A percentile compares a stretch with the other conserved stretches of the same genome.
Conservation (phyloP, 2,888 invertebrate species). For the Bruchidius siliquastri region DNA sequence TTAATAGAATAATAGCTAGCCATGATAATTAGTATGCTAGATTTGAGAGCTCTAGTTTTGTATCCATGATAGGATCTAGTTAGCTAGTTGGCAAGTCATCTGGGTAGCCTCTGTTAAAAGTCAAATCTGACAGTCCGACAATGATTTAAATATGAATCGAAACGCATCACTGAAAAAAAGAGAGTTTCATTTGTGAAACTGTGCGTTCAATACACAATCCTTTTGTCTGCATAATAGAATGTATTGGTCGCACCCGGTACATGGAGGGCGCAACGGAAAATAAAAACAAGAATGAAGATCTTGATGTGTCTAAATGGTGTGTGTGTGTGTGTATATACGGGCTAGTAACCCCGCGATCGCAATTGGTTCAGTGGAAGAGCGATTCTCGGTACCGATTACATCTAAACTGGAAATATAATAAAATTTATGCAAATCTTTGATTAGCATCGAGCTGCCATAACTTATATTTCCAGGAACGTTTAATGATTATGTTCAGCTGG, state of each 20-base stretch:
- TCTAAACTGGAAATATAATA: neutral
- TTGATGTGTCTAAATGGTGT: neutral
- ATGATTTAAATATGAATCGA: too few relatives aligned
- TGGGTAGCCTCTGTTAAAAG: too few relatives aligned
- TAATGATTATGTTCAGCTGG: neutral
- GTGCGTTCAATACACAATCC: too few relatives aligned
- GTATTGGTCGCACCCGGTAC: neutral
- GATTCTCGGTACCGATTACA: neutral
- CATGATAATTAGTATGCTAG: too few relatives aligned
- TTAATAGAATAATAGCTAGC: too few relatives aligned
- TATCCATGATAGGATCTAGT: too few relatives aligned
- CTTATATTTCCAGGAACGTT: neutral
- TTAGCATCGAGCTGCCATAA: neutral
- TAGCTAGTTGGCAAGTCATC: too few relatives aligned
- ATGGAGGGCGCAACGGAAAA: neutral
- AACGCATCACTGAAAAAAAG: too few relatives aligned
- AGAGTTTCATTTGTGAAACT: too few relatives aligned
- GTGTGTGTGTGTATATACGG: neutral
- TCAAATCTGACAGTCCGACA: too few relatives aligned
- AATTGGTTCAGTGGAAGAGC: neutral
- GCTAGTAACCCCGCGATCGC: neutral
- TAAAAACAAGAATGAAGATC: neutral
- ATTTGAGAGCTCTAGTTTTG: too few relatives aligned
- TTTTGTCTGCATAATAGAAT: too few relatives aligned
- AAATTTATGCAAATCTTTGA: neutral